Conservation (phyloP, 2,888 invertebrate genomes). For the Metallyticus violacea region DNA sequence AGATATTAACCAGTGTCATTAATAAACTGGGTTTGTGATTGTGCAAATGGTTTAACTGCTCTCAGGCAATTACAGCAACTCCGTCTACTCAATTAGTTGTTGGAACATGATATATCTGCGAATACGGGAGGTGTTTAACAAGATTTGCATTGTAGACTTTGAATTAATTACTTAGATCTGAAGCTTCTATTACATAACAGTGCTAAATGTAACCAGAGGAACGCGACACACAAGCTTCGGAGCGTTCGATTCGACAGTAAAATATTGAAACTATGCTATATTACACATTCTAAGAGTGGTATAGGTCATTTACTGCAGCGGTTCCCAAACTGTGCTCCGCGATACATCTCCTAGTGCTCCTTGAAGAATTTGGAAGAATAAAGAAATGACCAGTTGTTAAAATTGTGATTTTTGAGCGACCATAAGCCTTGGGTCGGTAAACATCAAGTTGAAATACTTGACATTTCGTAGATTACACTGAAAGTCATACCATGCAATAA, state of each 20-base stretch:
- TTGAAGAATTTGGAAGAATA: too few relatives aligned
- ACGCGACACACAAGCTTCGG: neutral
- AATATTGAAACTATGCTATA: too few relatives aligned
- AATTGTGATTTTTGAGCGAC: too few relatives aligned
- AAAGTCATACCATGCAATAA: too few relatives aligned
- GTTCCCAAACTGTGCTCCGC: too few relatives aligned
- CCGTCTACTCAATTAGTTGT: neutral
- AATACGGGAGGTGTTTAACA: neutral
- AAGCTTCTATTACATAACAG: neutral
- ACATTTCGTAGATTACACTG: too few relatives aligned
- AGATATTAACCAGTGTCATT: neutral
- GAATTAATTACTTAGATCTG: neutral
- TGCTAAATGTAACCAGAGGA: neutral
- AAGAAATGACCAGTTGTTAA: too few relatives aligned
- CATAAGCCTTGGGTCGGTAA: too few relatives aligned
- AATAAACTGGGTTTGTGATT: neutral
- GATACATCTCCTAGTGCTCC: too few relatives aligned
- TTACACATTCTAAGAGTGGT: too few relatives aligned
- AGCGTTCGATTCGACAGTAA: neutral
- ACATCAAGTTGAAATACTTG: too few relatives aligned
- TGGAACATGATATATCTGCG: neutral
- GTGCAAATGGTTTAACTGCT: neutral
- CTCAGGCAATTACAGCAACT: neutral
- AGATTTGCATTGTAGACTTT: neutral
- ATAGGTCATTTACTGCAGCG: too few relatives aligned